Conservation (phyloP, 2,888 invertebrate genomes). For the Eurytoma adleriae region DNA sequence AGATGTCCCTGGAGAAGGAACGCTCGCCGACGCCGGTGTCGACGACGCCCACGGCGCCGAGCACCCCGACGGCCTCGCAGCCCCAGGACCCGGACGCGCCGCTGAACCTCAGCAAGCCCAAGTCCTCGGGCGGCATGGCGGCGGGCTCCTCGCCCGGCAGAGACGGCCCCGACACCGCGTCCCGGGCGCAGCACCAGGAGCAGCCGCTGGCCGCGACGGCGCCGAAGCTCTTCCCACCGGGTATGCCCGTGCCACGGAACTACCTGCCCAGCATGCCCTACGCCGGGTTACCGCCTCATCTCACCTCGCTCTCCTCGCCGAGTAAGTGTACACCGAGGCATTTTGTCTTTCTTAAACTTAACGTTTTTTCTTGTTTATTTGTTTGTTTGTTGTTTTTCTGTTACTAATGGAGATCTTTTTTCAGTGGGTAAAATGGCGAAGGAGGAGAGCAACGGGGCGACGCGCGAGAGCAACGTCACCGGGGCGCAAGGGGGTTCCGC, state of each 20-base stretch:
- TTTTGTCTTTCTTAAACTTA: background rate
- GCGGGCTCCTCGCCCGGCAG: slow-evolving; percentile 76
- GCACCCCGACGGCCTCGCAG: slow-evolving; percentile 84
- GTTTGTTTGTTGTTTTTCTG: background rate
- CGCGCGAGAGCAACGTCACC: slow-evolving; percentile 56
- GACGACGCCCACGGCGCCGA: slow-evolving; percentile 75
- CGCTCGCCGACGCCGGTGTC: slow-evolving; percentile 72
- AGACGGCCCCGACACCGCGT: slow-evolving; percentile 65
- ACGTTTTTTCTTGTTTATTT: too few species aligned
- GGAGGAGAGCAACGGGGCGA: slow-evolving; percentile 69
- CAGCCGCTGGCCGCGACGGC: slow-evolving; percentile 79
- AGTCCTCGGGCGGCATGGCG: slow-evolving; percentile 77
- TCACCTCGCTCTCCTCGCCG: slow-evolving; percentile 76
- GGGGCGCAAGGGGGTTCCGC: slow-evolving; percentile 61
- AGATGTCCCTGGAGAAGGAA: slow-evolving; percentile 78
- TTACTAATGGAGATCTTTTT: background rate
- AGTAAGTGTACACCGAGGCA: slow-evolving; percentile 64
- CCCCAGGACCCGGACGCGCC: slow-evolving; percentile 83
- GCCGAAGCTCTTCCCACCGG: slow-evolving; percentile 79
- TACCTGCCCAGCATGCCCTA: slow-evolving; percentile 78
- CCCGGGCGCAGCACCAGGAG: slow-evolving; percentile 72
- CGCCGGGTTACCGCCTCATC: slow-evolving; percentile 81
- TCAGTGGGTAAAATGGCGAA: slow-evolving; percentile 72
- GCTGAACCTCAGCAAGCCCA: slow-evolving; percentile 92
- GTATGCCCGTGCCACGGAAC: slow-evolving; percentile 80